Conservation (phyloP, 2,797 vertebrate genomes). For the Sebastes paucispinis region DNA sequence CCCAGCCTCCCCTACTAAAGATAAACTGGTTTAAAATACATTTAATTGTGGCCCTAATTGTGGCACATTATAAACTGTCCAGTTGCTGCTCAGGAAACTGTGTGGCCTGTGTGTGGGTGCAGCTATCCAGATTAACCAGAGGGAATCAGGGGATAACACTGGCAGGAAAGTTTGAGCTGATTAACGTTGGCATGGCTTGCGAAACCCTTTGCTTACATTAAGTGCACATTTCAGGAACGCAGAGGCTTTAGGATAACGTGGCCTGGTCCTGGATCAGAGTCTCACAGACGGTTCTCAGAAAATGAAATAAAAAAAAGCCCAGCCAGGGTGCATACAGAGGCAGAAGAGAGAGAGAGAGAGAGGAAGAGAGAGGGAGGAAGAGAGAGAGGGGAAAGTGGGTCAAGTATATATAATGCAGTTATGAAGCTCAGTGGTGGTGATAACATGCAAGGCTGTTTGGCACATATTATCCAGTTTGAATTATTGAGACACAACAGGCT, state of each 20-base stretch:
- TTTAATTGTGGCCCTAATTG: not conserved
- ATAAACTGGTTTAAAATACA: slow-evolving; percentile 8
- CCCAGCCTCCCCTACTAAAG: not conserved
- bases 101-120: slow-evolving; percentile 24
- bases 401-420: slow-evolving; percentile 74
- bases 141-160: slow-evolving; percentile 38
- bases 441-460: slow-evolving; percentile 39
- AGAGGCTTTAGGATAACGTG: slow-evolving; percentile 25
- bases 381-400: slow-evolving; percentile 71
- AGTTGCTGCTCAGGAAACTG: slow-evolving; percentile 17
- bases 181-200: slow-evolving; percentile 51
- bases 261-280: slow-evolving; percentile 34
- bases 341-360: not conserved
- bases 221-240: slow-evolving; percentile 62
- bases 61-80: slow-evolving; percentile 10
- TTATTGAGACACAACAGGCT: not conserved
- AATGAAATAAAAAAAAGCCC: not conserved
- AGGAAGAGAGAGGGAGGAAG: not conserved
- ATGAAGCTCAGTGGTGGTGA: slow-evolving; percentile 37
- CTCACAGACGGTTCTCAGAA: slow-evolving; percentile 17
- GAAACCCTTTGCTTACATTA: slow-evolving; percentile 51
- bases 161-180: slow-evolving; percentile 72
- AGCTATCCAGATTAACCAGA: slow-evolving; percentile 59
- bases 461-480: slow-evolving; percentile 28
- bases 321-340: slow-evolving; percentile 30